A percentile compares a stretch with the other conserved stretches of the same genome.
These are phyloP conservation scores for Bedellia somnulentella DNA, from an alignment of 2,888 invertebrate genomes.

Conservation along the genomic window DNA sequence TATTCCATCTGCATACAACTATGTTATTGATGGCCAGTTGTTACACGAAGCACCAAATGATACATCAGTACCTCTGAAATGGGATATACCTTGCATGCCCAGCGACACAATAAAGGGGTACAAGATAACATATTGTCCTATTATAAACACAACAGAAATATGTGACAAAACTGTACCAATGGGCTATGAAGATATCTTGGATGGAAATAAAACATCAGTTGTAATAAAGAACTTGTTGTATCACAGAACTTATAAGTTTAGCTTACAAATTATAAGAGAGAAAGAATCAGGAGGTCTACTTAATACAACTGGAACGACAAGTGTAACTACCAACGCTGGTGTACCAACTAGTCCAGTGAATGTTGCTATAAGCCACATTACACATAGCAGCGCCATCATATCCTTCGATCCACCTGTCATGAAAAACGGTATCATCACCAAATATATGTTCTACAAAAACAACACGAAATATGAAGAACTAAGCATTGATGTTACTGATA, in stretches of 20 bases:
- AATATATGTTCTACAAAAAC: constrained; percentile 65
- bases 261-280: constrained; percentile 62
- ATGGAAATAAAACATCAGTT: constrained; percentile 53
- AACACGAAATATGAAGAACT: constrained; percentile 21
- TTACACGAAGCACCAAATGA: neutral
- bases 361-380: constrained; percentile 59
- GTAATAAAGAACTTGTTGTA: constrained; percentile 69
- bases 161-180: constrained; percentile 53
- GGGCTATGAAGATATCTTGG: constrained; percentile 29
- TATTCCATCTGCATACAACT: constrained; percentile 35
- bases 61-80: constrained; percentile 63
- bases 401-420: constrained; percentile 70
- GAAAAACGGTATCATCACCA: constrained; percentile 73
- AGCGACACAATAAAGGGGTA: constrained; percentile 73
- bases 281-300: constrained; percentile 37
- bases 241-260: constrained; percentile 73
- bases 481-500: constrained; percentile 16
- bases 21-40: neutral
- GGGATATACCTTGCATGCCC: constrained; percentile 78
- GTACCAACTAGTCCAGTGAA: constrained; percentile 63
- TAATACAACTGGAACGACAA: constrained; percentile 53
- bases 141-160: constrained; percentile 46
- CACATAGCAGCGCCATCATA: constrained; percentile 64
- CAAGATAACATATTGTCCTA: constrained; percentile 74
- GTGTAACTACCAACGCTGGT: constrained; percentile 71